Evolutionary conservation across 2,888 invertebrate species (phyloP).

Genomic region (Himalopsyche anomala): DNA sequence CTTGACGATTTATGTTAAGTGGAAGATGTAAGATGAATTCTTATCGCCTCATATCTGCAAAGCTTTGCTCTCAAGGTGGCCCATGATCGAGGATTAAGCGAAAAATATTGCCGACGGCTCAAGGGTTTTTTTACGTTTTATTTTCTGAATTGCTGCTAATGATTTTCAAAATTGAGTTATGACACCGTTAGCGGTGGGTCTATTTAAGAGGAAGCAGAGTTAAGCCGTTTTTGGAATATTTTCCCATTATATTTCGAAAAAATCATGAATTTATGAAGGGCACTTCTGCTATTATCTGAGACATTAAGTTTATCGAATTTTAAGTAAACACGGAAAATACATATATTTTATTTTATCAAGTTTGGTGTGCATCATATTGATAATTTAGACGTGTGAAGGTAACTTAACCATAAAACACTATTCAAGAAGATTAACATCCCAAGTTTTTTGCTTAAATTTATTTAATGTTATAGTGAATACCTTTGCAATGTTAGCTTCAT

Average conservation of each 20-base stretch:
- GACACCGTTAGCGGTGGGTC: slow-evolving; percentile 8
- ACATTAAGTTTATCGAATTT: no score
- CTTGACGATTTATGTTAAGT: slow-evolving; percentile 62
- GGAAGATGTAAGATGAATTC: slow-evolving; percentile 64
- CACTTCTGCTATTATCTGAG: no score
- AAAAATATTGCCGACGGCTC: slow-evolving; percentile 47
- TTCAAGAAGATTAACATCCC: no score
- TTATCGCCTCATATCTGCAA: slow-evolving; percentile 63
- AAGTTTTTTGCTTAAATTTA: no score
- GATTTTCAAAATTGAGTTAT: slow-evolving; percentile 24
- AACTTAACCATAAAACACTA: no score
- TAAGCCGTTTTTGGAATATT: slow-evolving; percentile 29
- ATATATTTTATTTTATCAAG: no score
- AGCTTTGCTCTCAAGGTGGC: slow-evolving; percentile 45
- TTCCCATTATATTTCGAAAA: slow-evolving; percentile 2
- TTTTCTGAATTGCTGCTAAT: slow-evolving; percentile 31
- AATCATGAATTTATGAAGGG: not conserved
- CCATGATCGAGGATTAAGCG: slow-evolving; percentile 35
- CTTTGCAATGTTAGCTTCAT: no score
- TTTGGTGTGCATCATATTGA: no score
- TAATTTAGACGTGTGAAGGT: no score
- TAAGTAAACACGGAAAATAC: no score
- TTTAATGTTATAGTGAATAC: no score
- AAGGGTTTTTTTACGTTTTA: slow-evolving; percentile 34
- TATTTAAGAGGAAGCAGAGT: not conserved